Evolutionary conservation across 2,113 vertebrate genomes (phyloP).

Genomic region (Oryzias melastigma): DNA sequence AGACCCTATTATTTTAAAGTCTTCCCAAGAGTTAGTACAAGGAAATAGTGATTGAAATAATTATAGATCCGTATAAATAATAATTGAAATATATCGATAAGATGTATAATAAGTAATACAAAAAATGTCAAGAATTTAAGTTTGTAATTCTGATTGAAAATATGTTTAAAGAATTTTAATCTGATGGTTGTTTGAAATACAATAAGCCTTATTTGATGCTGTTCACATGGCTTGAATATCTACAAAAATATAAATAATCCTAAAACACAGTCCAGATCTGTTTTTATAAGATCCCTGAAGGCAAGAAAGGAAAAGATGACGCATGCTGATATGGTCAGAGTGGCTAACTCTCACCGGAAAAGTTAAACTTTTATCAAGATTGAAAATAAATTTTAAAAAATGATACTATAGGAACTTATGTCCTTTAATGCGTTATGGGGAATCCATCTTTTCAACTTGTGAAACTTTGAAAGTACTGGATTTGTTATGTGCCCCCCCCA

Average conservation of each 20-base stretch:
- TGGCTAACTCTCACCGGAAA: constrained; percentile 26
- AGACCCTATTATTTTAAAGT: constrained; percentile 14
- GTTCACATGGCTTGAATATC: constrained; percentile 36
- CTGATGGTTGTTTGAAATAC: neutral
- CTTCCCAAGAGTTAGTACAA: constrained; percentile 24
- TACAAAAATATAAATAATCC: constrained; percentile 21
- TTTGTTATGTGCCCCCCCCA: no score
- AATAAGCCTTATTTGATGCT: constrained; percentile 7
- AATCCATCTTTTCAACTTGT: no score
- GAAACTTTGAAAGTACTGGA: no score
- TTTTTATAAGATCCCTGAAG: constrained; percentile 31
- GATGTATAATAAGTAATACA: no score
- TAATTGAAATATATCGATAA: no score
- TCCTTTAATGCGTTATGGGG: no score
- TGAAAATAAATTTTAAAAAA: no score
- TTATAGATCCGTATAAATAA: no score
- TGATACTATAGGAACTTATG: no score
- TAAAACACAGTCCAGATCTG: constrained; percentile 6
- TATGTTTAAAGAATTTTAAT: no score
- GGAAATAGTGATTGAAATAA: neutral
- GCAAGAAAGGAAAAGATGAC: constrained; percentile 28
- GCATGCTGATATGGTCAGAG: constrained; percentile 27
- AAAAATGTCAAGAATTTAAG: no score
- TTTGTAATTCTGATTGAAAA: no score
- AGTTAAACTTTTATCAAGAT: neutral